A percentile compares a stretch with the other conserved stretches of the same genome.
These are phyloP conservation scores for Crossaster papposus DNA, from an alignment of 53 echinoderm and acorn worm genomes.

Conservation along the genomic window DNA sequence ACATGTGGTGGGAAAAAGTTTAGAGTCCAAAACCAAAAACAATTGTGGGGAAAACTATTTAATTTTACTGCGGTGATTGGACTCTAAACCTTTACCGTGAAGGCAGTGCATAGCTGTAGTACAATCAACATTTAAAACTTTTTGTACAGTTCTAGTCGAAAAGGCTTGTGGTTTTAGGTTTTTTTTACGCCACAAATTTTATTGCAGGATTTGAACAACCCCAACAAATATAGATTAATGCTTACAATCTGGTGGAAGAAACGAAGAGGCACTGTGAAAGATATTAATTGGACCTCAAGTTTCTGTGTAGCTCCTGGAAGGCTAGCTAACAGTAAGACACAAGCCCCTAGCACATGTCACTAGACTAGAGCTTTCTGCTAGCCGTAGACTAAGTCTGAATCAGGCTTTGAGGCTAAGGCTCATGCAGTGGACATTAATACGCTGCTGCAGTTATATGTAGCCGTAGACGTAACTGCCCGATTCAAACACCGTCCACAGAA, in stretches of 20 bases:
- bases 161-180: too few relatives aligned
- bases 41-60: neutral
- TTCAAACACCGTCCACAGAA: neutral
- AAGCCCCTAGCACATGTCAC: neutral
- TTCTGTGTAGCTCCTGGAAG: neutral
- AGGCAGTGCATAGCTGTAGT: conserved; percentile 1
- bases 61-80: neutral
- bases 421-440: neutral
- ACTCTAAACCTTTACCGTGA: neutral
- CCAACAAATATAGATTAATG: neutral
- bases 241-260: neutral
- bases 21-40: neutral
- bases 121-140: neutral
- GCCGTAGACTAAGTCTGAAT: neutral
- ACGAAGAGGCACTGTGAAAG: neutral
- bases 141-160: neutral
- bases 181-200: neutral
- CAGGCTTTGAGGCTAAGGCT: neutral
- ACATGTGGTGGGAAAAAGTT: neutral
- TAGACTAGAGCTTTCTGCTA: neutral
- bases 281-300: neutral
- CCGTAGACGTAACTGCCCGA: neutral
- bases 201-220: neutral
- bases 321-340: neutral
- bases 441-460: neutral